Percentiles rank a stretch among this genome's conserved stretches.
Conservation (phyloP, 1,140 invertebrate genomes). For the Reticulitermes speratus region DNA sequence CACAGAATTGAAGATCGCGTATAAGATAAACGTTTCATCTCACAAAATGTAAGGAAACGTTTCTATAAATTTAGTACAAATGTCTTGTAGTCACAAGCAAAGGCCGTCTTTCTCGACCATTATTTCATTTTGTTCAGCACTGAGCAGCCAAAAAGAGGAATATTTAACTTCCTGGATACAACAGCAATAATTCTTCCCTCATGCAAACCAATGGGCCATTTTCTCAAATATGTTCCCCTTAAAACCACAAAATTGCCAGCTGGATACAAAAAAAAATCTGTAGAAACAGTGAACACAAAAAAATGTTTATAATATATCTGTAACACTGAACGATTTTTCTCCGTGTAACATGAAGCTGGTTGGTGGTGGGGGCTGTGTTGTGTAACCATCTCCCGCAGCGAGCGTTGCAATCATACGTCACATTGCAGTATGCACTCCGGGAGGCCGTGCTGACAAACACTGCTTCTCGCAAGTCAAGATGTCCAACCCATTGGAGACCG, state of each 20-base stretch:
- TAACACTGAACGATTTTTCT: neutral
- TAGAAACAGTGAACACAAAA: neutral
- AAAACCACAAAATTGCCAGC: slow-evolving; percentile 8
- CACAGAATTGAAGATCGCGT: too few species aligned
- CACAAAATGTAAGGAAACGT: too few species aligned
- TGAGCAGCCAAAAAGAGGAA: neutral
- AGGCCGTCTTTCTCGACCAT: neutral
- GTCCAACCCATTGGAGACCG: neutral
- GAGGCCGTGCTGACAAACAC: slow-evolving; percentile 1
- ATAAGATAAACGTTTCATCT: too few species aligned
- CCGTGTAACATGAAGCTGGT: neutral
- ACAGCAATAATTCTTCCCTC: neutral
- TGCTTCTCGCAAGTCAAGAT: neutral
- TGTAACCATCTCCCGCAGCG: neutral
- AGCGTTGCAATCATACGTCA: neutral
- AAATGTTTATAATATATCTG: neutral
- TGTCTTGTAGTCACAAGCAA: too few species aligned
- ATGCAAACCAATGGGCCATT: neutral
- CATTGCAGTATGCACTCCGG: neutral
- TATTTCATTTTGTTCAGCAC: neutral
- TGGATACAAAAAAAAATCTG: neutral
- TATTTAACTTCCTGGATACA: neutral
- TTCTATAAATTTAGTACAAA: too few species aligned
- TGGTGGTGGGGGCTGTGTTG: neutral
- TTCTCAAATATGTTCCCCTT: neutral